phyloP scores from a whole-genome alignment of 2,888 invertebrate species.

The Linnaemya vulpina region DNA sequence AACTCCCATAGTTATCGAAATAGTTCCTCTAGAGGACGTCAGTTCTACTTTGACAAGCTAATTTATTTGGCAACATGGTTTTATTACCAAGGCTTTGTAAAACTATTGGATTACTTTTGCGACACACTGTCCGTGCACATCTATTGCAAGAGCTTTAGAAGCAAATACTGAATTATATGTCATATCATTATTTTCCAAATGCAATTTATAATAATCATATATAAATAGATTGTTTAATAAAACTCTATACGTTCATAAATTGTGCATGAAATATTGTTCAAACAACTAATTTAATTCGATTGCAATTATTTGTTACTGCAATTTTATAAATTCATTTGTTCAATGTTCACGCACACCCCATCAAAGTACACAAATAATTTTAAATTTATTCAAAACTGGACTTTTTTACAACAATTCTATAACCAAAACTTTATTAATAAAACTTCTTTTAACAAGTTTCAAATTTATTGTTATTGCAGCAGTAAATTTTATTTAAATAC shows the following conservation, averaged over 20 bases:
- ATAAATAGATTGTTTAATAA: constrained; percentile 39
- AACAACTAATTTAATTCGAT: constrained; percentile 50
- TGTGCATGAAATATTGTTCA: constrained; percentile 29
- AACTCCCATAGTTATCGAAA: no score
- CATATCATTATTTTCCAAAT: constrained; percentile 37
- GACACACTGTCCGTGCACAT: background rate
- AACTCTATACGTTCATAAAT: background rate
- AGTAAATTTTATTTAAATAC: constrained; percentile 35
- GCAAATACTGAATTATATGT: constrained; percentile 16
- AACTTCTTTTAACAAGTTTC: constrained; percentile 26
- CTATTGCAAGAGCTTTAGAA: constrained; percentile 19
- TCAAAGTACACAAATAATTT: background rate
- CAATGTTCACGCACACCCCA: background rate
- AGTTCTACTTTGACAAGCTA: no score
- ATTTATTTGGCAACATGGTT: no score
- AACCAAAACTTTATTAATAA: background rate
- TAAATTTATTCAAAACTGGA: background rate
- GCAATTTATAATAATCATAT: constrained; percentile 39
- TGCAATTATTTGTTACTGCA: constrained; percentile 48
- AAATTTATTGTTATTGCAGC: constrained; percentile 48
- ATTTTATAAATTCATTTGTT: constrained; percentile 44
- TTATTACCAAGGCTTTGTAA: background rate
- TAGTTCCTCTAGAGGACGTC: no score
- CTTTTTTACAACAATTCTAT: background rate
- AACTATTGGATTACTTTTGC: background rate